Percentiles rank a stretch among this genome's conserved stretches.
These are phyloP conservation scores for Macrosteles quadrilineatus DNA, from an alignment of 1,140 invertebrate genomes.

Conservation along the genomic window DNA sequence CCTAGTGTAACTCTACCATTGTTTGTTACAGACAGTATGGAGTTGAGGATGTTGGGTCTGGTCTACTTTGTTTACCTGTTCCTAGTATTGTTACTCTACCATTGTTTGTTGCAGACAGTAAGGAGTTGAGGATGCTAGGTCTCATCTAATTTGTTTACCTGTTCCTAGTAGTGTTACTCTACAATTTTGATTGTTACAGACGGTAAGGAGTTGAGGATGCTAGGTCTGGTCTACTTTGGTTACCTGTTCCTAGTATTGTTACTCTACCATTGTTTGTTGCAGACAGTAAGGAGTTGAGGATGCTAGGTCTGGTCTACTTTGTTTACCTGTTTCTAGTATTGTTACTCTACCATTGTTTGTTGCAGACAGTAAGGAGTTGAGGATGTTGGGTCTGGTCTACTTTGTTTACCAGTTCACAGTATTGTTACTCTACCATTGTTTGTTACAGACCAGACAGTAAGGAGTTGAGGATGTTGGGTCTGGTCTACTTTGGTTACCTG, in stretches of 20 bases:
- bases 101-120: conserved; percentile 61
- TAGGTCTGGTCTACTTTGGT: neutral
- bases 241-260: neutral
- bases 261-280: too few species aligned
- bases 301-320: neutral
- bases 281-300: neutral
- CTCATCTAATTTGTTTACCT: conserved; percentile 92
- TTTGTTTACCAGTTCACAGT: neutral
- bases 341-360: neutral
- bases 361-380: neutral
- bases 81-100: conserved; percentile 50
- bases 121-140: conserved; percentile 73
- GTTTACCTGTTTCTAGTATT: neutral
- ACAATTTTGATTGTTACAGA: neutral
- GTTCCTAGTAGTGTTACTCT: too few species aligned
- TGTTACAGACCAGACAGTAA: conserved; percentile 59
- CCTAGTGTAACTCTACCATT: too few species aligned
- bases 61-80: conserved; percentile 96
- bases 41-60: conserved; percentile 73
- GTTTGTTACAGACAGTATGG: conserved; percentile 58
- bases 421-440: neutral
- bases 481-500: conserved; percentile 92
- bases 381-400: neutral
- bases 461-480: conserved; percentile 72
- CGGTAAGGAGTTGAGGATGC: neutral